phyloP scores from a whole-genome alignment of 2,888 invertebrate species.

The Troilus luridus region DNA sequence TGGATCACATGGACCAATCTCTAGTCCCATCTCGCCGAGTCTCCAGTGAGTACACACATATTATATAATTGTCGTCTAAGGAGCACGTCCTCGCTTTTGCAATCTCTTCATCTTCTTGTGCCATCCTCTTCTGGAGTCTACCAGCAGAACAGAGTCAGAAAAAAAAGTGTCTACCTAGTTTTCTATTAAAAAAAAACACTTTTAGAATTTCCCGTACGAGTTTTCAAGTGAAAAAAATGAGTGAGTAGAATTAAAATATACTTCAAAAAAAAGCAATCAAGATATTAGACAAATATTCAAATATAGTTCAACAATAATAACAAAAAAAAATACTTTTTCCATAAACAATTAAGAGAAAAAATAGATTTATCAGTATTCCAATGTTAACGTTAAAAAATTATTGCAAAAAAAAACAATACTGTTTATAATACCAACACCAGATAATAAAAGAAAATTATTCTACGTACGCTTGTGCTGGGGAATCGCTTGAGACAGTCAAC shows the following conservation, averaged over 20 bases:
- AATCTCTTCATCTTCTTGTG: not conserved
- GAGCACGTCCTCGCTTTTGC: not conserved
- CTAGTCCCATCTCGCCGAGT: slow-evolving; percentile 47
- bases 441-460: not conserved
- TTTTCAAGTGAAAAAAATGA: not conserved
- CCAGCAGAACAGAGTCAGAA: not conserved
- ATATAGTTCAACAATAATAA: not conserved
- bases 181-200: not conserved
- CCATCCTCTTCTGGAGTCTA: not conserved
- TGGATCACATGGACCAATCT: slow-evolving; percentile 56
- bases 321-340: not conserved
- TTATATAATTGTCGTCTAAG: slow-evolving; percentile 29
- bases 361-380: not conserved
- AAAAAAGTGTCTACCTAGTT: not conserved
- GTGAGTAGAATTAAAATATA: not conserved
- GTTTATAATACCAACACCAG: no score
- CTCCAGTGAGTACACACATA: slow-evolving; percentile 54
- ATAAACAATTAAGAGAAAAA: not conserved
- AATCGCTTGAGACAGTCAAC: slow-evolving; percentile 9
- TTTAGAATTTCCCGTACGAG: not conserved
- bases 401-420: no score
- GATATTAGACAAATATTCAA: not conserved
- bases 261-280: no score
- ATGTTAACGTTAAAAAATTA: no score
- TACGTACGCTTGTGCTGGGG: not conserved